A percentile compares a stretch with the other conserved stretches of the same genome.
Conservation (phyloP, 2,797 vertebrate genomes). For the Carduelis carduelis region DNA sequence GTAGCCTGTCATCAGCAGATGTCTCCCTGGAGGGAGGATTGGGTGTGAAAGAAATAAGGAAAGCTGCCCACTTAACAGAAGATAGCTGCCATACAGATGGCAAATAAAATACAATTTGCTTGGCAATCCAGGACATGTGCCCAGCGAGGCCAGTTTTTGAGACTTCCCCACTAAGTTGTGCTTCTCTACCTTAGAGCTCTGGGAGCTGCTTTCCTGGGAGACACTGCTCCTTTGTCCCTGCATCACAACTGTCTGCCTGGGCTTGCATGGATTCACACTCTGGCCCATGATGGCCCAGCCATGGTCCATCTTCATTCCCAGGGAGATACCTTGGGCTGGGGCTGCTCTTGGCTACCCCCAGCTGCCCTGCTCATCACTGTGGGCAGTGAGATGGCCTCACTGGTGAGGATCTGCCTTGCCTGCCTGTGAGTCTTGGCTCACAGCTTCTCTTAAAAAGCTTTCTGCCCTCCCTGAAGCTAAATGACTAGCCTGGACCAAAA, state of each 20-base stretch:
- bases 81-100: neutral
- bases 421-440: neutral
- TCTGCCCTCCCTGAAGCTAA: neutral
- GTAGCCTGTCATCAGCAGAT: neutral
- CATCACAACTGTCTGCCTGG: neutral
- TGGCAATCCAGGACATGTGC: neutral
- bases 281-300: rapidly evolving
- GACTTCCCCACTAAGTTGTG: neutral
- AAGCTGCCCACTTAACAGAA: neutral
- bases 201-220: neutral
- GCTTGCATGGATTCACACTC: neutral
- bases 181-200: neutral
- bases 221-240: neutral
- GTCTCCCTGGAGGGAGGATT: neutral
- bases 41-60: neutral
- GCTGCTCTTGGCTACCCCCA: neutral
- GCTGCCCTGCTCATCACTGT: neutral
- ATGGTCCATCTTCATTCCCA: neutral
- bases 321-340: neutral
- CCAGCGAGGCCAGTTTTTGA: neutral
- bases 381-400: rapidly evolving
- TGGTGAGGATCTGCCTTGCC: neutral
- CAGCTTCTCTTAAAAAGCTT: neutral
- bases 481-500: neutral
- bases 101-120: neutral